Evolutionary conservation across 2,797 vertebrate species (phyloP), one percentile per base, ranked within the genome.

Genomic region (Poeciliopsis paucimaculata): DNA sequence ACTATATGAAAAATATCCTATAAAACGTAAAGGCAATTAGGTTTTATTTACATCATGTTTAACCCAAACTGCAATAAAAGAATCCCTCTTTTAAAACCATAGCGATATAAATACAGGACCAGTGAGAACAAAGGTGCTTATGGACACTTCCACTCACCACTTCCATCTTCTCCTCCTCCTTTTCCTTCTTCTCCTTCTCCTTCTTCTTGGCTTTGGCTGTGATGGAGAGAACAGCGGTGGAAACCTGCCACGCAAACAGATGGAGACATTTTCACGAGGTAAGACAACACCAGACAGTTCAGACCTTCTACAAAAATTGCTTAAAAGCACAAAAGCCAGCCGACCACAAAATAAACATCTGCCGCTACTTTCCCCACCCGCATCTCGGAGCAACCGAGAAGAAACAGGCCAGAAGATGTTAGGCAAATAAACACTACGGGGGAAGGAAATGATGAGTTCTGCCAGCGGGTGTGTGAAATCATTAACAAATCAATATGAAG

Each of bases 171-270:
- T 98, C 97, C 88, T 98, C 97, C 90, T 98, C 97, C 78, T 98
- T 99, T 74, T 99, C 98, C 78, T 99, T 98, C 91, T 97, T 97
- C 81, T 99, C 98, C 91, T 99, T 99, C 89, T 99, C 98, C 90
- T 99, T 99, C 95, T 99, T 99, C 95, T 99, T 99, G 87, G 98
- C 98, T 93, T 99, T 99, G 90, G 98, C 98, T 51, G 98, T 99
- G 94, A 99, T 99, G 91, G 98, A 99, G 82, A 99, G 95, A 91
- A 99, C 98, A 64, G 98, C 98, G 1, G 98, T 99, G 82, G 98
- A 99, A 89, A 99, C 98, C 98, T 99, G 90, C 66, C 88, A 82
- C 15, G 81, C 75, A 87, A 28, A 84, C 41, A 84, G 26, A 81
- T 31, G 39, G 68, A 77, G 41, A 82, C 12, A 2, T 90, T 91